Evolutionary conservation across 2,888 invertebrate species (phyloP), one percentile per base, ranked within the genome.

Genomic region (Polyommatus icarus): DNA sequence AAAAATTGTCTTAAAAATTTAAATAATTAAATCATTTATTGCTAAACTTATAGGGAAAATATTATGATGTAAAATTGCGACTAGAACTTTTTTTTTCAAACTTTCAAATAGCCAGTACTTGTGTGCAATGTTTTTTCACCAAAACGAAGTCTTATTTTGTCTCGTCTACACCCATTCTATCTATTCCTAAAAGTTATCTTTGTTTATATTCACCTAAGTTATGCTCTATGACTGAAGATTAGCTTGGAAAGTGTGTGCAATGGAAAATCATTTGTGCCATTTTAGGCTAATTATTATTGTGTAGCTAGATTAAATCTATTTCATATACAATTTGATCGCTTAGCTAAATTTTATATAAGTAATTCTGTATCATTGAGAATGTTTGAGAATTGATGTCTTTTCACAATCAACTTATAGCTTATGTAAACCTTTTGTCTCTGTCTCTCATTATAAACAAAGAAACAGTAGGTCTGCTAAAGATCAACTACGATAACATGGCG

Each of bases 291-390:
- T 86, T 88, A 87, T 91, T 82, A 88, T 85, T 82, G 84, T 79
- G 82, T 90, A 91, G 88, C 85, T 91, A 90, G 90, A 85, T 86
- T 84, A 90, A 91, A 87, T 90, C 83, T 89, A 84, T 83, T 81
- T 82, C 81, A 75, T 82, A 80, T 80, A 82, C 81, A 82, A 78
- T 79, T 82, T 80, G 80, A 81, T 80, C 80, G 81, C 80, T 81
- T 82, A 82, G 81, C 78, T 79, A 80, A 79, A 82, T 80, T 81
- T 80, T 81, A 78, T 80, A 71, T 78, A 67, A 67, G 67, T 67
- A 67, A 67, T 67, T 67, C 67, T 67, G 67, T 67, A 15, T 67
- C 29, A 67, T 1, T 67, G 78, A 78, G 79, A 78, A 79, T 78
- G 76, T 80, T 77, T 78, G 7, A 20, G 20, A 3, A 24, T 24